Evolutionary conservation across 1,140 invertebrate genomes (phyloP).

Genomic region (Schlechtendalia chinensis): DNA sequence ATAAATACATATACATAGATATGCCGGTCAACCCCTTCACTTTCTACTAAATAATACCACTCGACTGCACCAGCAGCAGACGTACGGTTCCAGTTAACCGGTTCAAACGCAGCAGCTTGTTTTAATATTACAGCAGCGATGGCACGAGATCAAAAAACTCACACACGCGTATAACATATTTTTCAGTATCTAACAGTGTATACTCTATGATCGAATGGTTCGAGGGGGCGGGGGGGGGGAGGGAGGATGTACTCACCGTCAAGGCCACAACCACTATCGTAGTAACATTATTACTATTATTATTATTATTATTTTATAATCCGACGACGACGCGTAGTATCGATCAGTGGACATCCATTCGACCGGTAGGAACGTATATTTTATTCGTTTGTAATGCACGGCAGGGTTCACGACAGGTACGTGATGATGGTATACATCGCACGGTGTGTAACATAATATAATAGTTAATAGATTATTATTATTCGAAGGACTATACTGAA

Average conservation of each 20-base stretch:
- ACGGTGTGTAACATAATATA: neutral
- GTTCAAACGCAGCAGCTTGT: neutral
- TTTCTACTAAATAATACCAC: conserved; percentile 2
- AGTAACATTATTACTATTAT: neutral
- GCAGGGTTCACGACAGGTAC: conserved; percentile 14
- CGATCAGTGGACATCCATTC: conserved; percentile 3
- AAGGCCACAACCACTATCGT: neutral
- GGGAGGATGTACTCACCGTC: neutral
- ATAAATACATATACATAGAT: neutral
- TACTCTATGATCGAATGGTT: conserved; percentile 7
- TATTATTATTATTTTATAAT: neutral
- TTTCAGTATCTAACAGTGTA: neutral
- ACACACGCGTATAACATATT: neutral
- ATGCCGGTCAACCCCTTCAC: conserved; percentile 12
- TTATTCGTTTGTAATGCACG: conserved; percentile 27
- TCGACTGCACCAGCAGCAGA: neutral
- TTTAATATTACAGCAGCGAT: neutral
- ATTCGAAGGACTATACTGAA: conserved; percentile 27
- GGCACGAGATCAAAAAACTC: neutral
- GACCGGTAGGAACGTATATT: neutral
- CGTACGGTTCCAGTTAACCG: conserved; percentile 22
- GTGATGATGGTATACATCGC: conserved; percentile 32
- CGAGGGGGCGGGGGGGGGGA: neutral
- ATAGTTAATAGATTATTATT: conserved; percentile 37
- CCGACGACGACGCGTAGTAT: neutral